Percentiles rank a stretch among this genome's conserved stretches.
Evolutionary conservation across 2,797 vertebrate genomes (phyloP).

Genomic region (Pipistrellus pipistrellus): DNA sequence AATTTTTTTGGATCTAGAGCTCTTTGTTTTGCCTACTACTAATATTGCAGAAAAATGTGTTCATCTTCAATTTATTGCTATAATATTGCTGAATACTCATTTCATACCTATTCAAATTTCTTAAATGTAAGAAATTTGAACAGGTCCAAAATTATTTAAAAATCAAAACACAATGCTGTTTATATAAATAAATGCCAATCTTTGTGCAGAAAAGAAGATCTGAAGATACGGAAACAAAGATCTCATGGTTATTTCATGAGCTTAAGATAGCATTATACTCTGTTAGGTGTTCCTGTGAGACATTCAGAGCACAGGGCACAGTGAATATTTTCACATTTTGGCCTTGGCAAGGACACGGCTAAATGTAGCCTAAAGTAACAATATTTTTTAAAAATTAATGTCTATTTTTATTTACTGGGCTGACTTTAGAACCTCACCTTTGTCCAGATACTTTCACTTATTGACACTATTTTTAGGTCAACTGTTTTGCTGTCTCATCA

Average conservation of each 20-base stretch:
- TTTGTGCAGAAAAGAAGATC: not conserved
- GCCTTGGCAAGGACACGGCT: not conserved
- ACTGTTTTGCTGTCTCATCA: conserved; percentile 23
- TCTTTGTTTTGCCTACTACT: conserved; percentile 48
- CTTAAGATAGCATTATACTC: not conserved
- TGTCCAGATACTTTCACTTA: not conserved
- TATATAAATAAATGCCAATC: not conserved
- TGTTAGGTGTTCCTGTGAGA: not conserved
- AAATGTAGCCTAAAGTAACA: not conserved
- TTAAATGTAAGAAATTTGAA: not conserved
- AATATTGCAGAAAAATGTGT: conserved; percentile 1
- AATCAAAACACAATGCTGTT: not conserved
- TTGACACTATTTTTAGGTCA: not conserved
- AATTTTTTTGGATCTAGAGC: not conserved
- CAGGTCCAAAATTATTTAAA: not conserved
- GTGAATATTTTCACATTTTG: not conserved
- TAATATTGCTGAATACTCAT: not conserved
- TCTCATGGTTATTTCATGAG: not conserved
- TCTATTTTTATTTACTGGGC: not conserved
- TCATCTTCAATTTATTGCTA: conserved; percentile 34
- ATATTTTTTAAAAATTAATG: not conserved
- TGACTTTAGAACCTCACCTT: not conserved
- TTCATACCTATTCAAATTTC: not conserved
- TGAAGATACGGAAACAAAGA: not conserved
- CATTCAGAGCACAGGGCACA: not conserved